Evolutionary conservation across 2,797 vertebrate species (phyloP).

Genomic region (Numenius phaeopus): DNA sequence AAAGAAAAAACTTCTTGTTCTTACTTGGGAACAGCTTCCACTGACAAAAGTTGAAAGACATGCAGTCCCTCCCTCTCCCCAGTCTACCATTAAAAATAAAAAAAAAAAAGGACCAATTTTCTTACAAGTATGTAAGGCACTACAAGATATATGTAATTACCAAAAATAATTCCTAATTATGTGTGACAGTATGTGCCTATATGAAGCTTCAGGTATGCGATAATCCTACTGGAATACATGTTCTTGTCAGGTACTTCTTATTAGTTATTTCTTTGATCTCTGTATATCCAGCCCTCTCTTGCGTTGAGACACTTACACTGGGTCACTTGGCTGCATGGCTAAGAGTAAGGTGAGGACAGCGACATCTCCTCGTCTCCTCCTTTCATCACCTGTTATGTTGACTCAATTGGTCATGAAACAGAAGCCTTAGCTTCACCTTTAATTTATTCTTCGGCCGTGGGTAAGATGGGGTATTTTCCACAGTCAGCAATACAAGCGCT

Average conservation of each 20-base stretch:
- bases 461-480: neutral
- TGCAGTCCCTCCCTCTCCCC: neutral
- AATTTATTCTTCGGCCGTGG: neutral
- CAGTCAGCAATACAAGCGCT: neutral
- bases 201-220: neutral
- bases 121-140: neutral
- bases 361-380: neutral
- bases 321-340: neutral
- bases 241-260: neutral
- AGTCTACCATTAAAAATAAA: neutral
- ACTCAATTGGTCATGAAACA: neutral
- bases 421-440: neutral
- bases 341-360: neutral
- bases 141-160: neutral
- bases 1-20: neutral
- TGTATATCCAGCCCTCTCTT: neutral
- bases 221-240: neutral
- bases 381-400: neutral
- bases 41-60: neutral
- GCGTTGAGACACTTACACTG: accelerated
- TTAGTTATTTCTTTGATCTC: neutral
- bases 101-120: neutral
- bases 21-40: neutral
- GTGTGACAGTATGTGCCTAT: neutral
- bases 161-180: neutral